Evolutionary conservation across 2,113 vertebrate species (phyloP), one percentile per base, ranked within the genome.

Genomic region (Rhombomys opimus): DNA sequence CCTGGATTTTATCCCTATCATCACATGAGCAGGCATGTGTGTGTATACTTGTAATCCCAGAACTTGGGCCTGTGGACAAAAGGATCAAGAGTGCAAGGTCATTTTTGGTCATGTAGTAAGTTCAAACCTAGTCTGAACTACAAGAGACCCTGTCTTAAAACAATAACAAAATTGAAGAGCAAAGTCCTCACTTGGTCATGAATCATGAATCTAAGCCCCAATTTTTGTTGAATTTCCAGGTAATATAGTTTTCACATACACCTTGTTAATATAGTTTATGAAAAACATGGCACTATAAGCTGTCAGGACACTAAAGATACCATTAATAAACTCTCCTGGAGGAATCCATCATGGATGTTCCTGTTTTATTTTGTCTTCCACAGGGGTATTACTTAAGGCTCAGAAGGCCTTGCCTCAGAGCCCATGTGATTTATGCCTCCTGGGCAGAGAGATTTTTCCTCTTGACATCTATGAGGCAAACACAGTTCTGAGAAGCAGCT

Each of bases 221-320:
- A 96, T 87, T 81, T 82, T 67, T 85, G 61, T 38, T 82, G 14
- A 90, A 86, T 91, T 89, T 96, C n/a, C 77, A 95, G 57, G 46
- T 73, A 78, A 73, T 54, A 73, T 7, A 63, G 57, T 57, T 14
- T 57, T 57, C 15, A 72, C 17, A 13, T 4, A n/a, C 4, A 65
- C 82, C 80, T 95, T 61, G 52, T 59, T 54, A 35, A 73, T 57
- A 85, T 35, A 13, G 23, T 68, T 81, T 86, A 95, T 92, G 72
- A 85, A 94, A 91, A 76, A 25, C n/a, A 4, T 77, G n/a, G 9
- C 54, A 86, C 61, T 65, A 52, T 32, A 87, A 13, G 27, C 81
- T 93, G 15, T 94, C 76, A 87, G 93, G 94, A 95, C 82, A 73
- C 82, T 80, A 95, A 96, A 63, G 46, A 90, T 90, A n/a, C 63